A percentile compares a stretch with the other conserved stretches of the same genome.
Evolutionary conservation across 2,888 invertebrate genomes (phyloP).

Genomic region (Protophormia terraenovae): DNA sequence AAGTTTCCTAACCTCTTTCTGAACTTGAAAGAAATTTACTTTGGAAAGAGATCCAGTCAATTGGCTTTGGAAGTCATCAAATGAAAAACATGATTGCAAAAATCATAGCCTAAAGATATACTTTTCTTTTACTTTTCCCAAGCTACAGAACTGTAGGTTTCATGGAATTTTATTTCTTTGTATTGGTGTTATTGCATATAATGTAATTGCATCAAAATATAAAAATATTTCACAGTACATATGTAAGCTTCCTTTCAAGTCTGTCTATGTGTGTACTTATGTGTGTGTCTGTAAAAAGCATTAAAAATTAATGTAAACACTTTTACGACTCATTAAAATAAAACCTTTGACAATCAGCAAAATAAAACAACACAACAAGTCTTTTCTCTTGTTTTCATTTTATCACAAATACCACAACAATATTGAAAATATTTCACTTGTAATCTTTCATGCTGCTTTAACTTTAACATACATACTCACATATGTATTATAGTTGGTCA

Average conservation of each 20-base stretch:
- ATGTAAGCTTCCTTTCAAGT: no score
- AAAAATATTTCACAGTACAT: neutral
- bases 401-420: neutral
- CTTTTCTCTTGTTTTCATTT: neutral
- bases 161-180: neutral
- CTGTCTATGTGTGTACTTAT: neutral
- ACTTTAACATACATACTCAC: neutral
- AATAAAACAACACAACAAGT: neutral
- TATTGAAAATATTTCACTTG: neutral
- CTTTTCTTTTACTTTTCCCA: no score
- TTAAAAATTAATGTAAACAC: conserved; percentile 66
- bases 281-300: conserved; percentile 31
- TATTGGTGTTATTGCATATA: no score
- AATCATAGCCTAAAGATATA: no score
- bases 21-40: no score
- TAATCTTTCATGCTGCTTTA: neutral
- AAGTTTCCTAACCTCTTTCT: no score
- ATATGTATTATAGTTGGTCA: no score
- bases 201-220: neutral
- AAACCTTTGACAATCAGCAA: conserved; percentile 52
- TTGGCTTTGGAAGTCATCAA: no score
- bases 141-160: no score
- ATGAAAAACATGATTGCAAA: no score
- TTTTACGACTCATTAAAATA: conserved; percentile 67
- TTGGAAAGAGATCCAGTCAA: no score